phyloP scores from a whole-genome alignment of 2,113 vertebrate species.

The Odontesthes bonariensis region DNA sequence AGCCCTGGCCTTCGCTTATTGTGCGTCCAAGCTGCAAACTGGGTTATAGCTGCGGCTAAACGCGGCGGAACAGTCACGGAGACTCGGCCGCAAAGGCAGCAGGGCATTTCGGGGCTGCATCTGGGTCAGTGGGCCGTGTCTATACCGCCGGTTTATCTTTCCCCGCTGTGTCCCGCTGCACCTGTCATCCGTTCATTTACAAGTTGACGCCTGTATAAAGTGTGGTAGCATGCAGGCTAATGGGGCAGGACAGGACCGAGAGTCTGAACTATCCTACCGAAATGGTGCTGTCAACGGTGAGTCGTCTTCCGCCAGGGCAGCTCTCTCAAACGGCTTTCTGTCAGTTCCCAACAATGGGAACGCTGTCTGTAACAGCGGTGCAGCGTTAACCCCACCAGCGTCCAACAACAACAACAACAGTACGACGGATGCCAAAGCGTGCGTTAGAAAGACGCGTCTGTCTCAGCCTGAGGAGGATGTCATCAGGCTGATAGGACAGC shows the following conservation, averaged over 20 bases:
- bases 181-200: not conserved
- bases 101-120: slow-evolving; percentile 81
- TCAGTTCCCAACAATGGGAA: slow-evolving; percentile 50
- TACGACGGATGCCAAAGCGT: too few relatives aligned
- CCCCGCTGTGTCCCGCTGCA: not conserved
- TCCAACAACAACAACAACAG: not conserved
- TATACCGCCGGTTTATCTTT: not conserved
- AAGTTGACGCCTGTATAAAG: slow-evolving; percentile 24
- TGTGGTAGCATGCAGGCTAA: slow-evolving; percentile 93
- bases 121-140: not conserved
- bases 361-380: slow-evolving; percentile 10
- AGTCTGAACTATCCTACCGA: slow-evolving; percentile 84
- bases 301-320: slow-evolving; percentile 53
- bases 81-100: slow-evolving; percentile 86
- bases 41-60: slow-evolving; percentile 86
- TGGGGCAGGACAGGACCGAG: slow-evolving; percentile 87
- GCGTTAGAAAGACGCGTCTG: slow-evolving; percentile 89
- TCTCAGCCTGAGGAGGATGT: slow-evolving; percentile 95
- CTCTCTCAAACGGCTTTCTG: slow-evolving; percentile 90
- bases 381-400: slow-evolving; percentile 9
- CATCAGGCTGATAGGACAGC: slow-evolving; percentile 95
- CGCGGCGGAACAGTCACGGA: slow-evolving; percentile 88
- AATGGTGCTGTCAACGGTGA: slow-evolving; percentile 88
- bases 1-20: slow-evolving; percentile 87
- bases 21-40: slow-evolving; percentile 86